phyloP scores from a whole-genome alignment of 2,888 invertebrate genomes.

The Rhamphomyia laevipes region DNA sequence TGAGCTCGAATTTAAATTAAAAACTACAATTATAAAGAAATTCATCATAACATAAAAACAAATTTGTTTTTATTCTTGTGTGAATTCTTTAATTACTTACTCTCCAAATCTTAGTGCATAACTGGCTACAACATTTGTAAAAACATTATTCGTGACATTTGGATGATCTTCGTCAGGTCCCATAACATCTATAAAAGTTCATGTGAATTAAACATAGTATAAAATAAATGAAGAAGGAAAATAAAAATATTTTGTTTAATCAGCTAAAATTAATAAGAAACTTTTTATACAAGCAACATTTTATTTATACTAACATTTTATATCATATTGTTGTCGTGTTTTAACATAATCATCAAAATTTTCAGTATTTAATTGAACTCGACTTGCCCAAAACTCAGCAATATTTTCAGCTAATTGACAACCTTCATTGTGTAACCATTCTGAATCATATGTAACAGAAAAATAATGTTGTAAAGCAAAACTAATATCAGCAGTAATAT shows the following conservation, averaged over 20 bases:
- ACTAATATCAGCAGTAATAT: slow-evolving; percentile 46
- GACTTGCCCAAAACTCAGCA: slow-evolving; percentile 47
- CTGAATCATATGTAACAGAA: slow-evolving; percentile 22
- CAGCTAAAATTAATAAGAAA: neutral
- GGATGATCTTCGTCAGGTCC: slow-evolving; percentile 51
- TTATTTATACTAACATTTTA: neutral
- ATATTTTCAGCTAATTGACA: slow-evolving; percentile 45
- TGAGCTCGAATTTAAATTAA: too few relatives aligned
- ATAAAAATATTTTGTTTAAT: neutral
- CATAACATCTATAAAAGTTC: slow-evolving; percentile 41
- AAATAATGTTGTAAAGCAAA: slow-evolving; percentile 38
- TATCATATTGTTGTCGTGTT: neutral
- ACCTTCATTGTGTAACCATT: slow-evolving; percentile 36
- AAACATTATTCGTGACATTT: slow-evolving; percentile 45
- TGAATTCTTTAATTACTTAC: slow-evolving; percentile 31
- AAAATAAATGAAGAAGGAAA: neutral
- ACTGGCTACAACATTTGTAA: slow-evolving; percentile 47
- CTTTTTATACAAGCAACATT: neutral
- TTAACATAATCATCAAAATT: slow-evolving; percentile 43
- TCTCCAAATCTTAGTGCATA: slow-evolving; percentile 46
- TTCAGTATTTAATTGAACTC: slow-evolving; percentile 42
- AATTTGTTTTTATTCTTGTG: too few relatives aligned
- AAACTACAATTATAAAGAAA: too few relatives aligned
- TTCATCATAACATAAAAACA: neutral
- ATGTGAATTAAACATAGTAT: too few relatives aligned